phyloP scores from a whole-genome alignment of 2,797 vertebrate species.

The Esox masquinongy region DNA sequence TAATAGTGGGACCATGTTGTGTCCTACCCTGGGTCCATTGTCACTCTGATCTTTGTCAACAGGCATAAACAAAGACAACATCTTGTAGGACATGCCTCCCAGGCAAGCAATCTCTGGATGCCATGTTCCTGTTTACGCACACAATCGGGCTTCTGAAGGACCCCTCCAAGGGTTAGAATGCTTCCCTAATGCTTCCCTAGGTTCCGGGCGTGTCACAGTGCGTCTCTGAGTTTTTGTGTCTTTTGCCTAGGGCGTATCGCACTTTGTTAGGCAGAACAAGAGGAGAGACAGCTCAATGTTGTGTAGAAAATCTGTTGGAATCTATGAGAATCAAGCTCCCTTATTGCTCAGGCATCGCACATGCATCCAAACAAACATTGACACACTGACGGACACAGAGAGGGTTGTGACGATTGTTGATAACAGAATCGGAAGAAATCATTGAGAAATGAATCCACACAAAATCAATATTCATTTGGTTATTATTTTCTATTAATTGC shows the following conservation, averaged over 20 bases:
- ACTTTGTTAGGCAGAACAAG: not conserved
- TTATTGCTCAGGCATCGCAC: not conserved
- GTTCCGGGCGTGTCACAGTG: not conserved
- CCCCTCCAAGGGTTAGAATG: not conserved
- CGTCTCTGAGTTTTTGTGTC: not conserved
- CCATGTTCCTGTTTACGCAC: constrained; percentile 53
- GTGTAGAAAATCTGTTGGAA: not conserved
- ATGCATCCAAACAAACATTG: not conserved
- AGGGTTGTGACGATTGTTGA: not conserved
- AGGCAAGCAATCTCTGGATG: constrained; percentile 41
- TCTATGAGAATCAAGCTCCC: not conserved
- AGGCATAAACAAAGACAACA: constrained; percentile 32
- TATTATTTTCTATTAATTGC: too few species aligned
- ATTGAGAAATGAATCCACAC: not conserved
- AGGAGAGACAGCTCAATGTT: not conserved
- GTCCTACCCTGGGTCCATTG: constrained; percentile 7
- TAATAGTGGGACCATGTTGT: not conserved
- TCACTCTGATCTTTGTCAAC: constrained; percentile 24
- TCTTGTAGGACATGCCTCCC: constrained; percentile 45
- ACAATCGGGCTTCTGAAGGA: constrained; percentile 37
- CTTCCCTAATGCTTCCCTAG: not conserved
- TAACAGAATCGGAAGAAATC: not conserved
- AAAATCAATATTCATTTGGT: not conserved
- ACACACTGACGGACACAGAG: not conserved
- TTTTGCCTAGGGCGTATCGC: not conserved